These are phyloP conservation scores for Pseudochromis fuscus DNA, from an alignment of 2,797 vertebrate genomes.

Conservation along the genomic window DNA sequence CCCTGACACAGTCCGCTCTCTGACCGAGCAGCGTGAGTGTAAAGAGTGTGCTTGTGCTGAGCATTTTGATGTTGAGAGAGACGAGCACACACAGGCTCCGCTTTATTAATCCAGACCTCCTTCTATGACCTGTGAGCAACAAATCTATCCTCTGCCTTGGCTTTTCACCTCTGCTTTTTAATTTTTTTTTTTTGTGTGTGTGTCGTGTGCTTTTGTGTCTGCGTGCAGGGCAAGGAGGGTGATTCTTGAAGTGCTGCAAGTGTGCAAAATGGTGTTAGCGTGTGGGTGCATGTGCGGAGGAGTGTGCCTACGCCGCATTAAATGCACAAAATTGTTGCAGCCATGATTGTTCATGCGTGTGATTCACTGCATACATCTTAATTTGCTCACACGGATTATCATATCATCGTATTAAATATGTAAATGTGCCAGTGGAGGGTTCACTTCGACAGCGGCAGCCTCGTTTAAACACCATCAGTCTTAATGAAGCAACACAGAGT, in stretches of 20 bases:
- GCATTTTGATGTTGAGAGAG: constrained; percentile 75
- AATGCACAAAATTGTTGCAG: constrained; percentile 62
- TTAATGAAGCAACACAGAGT: constrained; percentile 78
- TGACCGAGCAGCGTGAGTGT: constrained; percentile 67
- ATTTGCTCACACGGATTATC: constrained; percentile 78
- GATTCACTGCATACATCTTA: constrained; percentile 77
- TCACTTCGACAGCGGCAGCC: constrained; percentile 75
- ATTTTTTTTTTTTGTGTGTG: constrained; percentile 21
- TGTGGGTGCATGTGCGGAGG: constrained; percentile 26
- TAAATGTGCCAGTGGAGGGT: constrained; percentile 76
- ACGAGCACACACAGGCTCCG: constrained; percentile 67
- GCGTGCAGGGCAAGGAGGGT: constrained; percentile 6
- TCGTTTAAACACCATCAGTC: constrained; percentile 80
- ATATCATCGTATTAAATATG: constrained; percentile 81
- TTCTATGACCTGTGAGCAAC: constrained; percentile 59
- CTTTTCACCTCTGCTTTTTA: constrained; percentile 34
- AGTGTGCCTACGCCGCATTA: constrained; percentile 24
- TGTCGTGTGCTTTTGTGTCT: background rate
- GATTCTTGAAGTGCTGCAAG: constrained; percentile 43
- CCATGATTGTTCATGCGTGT: constrained; percentile 57
- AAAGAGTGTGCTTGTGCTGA: constrained; percentile 68
- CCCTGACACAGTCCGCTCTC: constrained; percentile 69
- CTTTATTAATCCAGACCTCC: constrained; percentile 74
- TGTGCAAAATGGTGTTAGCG: constrained; percentile 35
- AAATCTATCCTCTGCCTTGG: constrained; percentile 18